A percentile compares a stretch with the other conserved stretches of the same genome.
These are phyloP conservation scores for Cantharis rustica DNA, from an alignment of 2,888 invertebrate species.

Conservation along the genomic window DNA sequence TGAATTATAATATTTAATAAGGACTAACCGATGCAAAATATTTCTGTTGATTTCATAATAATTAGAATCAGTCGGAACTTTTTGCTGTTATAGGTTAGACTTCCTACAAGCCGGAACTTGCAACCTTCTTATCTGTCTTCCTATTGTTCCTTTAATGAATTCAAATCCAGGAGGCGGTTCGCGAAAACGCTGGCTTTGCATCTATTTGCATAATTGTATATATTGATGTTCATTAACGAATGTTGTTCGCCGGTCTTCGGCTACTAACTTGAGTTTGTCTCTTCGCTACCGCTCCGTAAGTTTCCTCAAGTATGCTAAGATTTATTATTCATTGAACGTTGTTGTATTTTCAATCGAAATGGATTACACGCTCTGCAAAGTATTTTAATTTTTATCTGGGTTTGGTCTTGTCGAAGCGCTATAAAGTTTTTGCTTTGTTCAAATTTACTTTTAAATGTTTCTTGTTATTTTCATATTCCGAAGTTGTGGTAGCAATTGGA, in stretches of 20 bases:
- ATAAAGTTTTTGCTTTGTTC: slow-evolving; percentile 30
- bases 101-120: slow-evolving; percentile 40
- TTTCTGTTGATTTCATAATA: slow-evolving; percentile 18
- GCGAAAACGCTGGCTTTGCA: slow-evolving; percentile 55
- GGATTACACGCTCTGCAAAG: slow-evolving; percentile 46
- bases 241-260: slow-evolving; percentile 33
- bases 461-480: slow-evolving; percentile 26
- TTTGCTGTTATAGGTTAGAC: slow-evolving; percentile 30
- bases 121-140: slow-evolving; percentile 54
- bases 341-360: slow-evolving; percentile 48
- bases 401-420: slow-evolving; percentile 24
- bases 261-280: slow-evolving; percentile 31
- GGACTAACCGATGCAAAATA: not conserved
- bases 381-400: slow-evolving; percentile 41
- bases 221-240: slow-evolving; percentile 58
- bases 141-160: slow-evolving; percentile 56
- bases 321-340: slow-evolving; percentile 42
- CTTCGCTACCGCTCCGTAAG: slow-evolving; percentile 28
- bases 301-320: slow-evolving; percentile 27
- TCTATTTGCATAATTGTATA: slow-evolving; percentile 58
- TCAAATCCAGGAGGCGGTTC: slow-evolving; percentile 54
- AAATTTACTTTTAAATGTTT: slow-evolving; percentile 31
- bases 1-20: not conserved
- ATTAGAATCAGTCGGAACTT: slow-evolving; percentile 27
- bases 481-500: slow-evolving; percentile 28